Conservation (phyloP, 2,113 vertebrate species). For the Nyctereutes procyonoides region DNA sequence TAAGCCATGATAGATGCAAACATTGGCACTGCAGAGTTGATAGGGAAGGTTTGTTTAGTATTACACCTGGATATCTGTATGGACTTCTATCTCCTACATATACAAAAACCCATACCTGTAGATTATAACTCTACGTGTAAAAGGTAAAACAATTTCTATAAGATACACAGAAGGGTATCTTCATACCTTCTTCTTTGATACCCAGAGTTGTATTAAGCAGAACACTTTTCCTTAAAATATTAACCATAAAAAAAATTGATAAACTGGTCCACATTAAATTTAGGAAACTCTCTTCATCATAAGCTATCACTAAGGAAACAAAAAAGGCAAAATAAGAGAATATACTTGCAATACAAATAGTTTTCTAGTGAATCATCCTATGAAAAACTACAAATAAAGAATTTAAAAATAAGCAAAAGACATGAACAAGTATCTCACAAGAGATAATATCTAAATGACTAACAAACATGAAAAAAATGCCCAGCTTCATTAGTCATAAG, state of each 20-base stretch:
- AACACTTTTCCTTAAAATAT: background rate
- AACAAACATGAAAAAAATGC: background rate
- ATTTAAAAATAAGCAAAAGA: background rate
- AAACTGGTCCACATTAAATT: background rate
- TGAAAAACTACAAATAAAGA: background rate
- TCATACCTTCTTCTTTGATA: background rate
- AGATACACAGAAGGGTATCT: background rate
- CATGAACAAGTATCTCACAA: background rate
- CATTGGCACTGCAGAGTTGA: background rate
- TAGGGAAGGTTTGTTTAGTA: background rate
- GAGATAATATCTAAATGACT: background rate
- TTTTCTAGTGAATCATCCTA: constrained; percentile 18
- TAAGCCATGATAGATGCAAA: background rate
- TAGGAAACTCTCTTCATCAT: background rate
- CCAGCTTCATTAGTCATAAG: background rate
- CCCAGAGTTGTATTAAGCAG: background rate
- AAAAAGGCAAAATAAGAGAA: background rate
- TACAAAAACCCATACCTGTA: background rate
- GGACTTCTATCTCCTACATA: background rate
- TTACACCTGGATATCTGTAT: background rate
- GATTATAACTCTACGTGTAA: background rate
- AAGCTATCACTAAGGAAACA: background rate
- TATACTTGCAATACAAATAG: background rate
- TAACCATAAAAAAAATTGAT: background rate
- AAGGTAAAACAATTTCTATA: background rate